Percentiles rank a stretch among this genome's conserved stretches.
These are phyloP conservation scores for Mellivora capensis DNA, from an alignment of 2,113 vertebrate species.

Conservation along the genomic window DNA sequence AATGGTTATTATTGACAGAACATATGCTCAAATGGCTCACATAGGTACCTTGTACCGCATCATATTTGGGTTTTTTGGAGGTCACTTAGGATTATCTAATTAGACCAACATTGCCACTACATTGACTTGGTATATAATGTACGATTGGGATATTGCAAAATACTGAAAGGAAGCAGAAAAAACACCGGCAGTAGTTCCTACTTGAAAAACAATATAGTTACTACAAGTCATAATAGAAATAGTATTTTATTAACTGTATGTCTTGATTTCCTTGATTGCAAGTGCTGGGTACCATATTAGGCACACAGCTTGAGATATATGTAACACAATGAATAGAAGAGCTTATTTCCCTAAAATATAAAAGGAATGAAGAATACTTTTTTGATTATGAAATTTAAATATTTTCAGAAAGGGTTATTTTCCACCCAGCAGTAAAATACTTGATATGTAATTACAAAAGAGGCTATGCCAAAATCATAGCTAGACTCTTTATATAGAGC, in stretches of 20 bases:
- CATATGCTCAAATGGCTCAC: background rate
- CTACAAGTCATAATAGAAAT: constrained; percentile 9
- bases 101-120: background rate
- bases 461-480: constrained; percentile 75
- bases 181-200: background rate
- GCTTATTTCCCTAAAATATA: constrained; percentile 51
- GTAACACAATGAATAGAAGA: constrained; percentile 50
- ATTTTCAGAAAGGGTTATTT: constrained; percentile 72
- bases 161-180: background rate
- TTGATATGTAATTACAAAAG: constrained; percentile 79
- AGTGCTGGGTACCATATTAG: constrained; percentile 44
- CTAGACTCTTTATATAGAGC: constrained; percentile 68
- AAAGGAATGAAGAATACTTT: constrained; percentile 68
- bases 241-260: constrained; percentile 42
- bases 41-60: background rate
- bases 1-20: constrained; percentile 31
- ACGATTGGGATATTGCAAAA: background rate
- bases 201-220: constrained; percentile 43
- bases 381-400: constrained; percentile 75
- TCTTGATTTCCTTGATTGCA: constrained; percentile 43
- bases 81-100: constrained; percentile 3
- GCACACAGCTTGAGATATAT: constrained; percentile 53
- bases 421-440: constrained; percentile 73
- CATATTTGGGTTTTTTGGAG: constrained; percentile 19
- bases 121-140: background rate